Evolutionary conservation across 2,888 invertebrate species (phyloP).

Genomic region (Furcula furcula): DNA sequence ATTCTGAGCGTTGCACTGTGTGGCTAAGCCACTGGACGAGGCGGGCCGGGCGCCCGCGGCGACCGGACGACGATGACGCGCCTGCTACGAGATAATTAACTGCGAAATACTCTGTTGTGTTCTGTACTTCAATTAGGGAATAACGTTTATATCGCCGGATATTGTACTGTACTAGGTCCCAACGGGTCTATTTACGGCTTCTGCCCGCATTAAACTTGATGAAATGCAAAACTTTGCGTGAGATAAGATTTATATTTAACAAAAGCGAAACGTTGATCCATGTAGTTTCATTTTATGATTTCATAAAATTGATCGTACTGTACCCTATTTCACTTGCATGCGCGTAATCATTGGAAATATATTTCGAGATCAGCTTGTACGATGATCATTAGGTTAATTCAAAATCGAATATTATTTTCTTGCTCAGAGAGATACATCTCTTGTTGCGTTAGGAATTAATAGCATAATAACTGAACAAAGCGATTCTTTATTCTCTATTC

Average conservation of each 20-base stretch:
- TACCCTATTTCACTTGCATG: no score
- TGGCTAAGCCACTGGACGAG: conserved; percentile 39
- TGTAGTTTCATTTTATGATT: no score
- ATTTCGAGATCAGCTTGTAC: no score
- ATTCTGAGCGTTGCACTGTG: conserved; percentile 53
- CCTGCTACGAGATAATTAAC: conserved; percentile 73
- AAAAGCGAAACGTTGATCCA: no score
- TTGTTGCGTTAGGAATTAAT: no score
- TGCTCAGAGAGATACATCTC: no score
- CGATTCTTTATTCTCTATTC: conserved; percentile 60
- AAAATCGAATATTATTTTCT: no score
- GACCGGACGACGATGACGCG: conserved; percentile 36
- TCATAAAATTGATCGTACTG: no score
- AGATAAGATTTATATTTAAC: no score
- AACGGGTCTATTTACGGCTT: background rate
- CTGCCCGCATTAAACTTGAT: background rate
- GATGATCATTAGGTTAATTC: no score
- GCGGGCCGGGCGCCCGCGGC: conserved; percentile 55
- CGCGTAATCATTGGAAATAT: no score
- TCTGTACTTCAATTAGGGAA: conserved; percentile 58
- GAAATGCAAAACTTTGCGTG: no score
- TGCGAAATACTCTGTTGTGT: conserved; percentile 64
- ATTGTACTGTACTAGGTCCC: background rate
- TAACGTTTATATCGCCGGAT: conserved; percentile 59
- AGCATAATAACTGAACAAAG: conserved; percentile 66